Conservation (phyloP, 2,888 invertebrate genomes). For the Zaprionus bogoriensis region DNA sequence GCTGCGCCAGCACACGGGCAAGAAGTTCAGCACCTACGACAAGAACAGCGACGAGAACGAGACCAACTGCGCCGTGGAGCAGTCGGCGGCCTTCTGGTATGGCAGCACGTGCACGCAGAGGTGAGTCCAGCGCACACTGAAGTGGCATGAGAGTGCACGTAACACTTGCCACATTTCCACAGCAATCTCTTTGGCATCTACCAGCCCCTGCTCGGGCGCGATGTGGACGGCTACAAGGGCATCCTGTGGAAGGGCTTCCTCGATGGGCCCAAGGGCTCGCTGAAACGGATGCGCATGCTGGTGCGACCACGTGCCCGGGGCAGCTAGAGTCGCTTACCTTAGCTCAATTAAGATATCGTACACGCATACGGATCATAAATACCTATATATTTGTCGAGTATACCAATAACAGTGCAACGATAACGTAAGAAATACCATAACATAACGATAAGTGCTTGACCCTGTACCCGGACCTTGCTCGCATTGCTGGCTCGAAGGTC, state of each 20-base stretch:
- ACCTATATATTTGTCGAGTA: background rate
- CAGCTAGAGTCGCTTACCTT: background rate
- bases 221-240: constrained; percentile 54
- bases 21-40: constrained; percentile 61
- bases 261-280: constrained; percentile 63
- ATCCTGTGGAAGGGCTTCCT: constrained; percentile 65
- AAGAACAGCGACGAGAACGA: constrained; percentile 46
- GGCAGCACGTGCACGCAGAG: constrained; percentile 49
- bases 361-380: background rate
- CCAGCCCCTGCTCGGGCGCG: constrained; percentile 53
- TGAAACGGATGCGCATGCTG: constrained; percentile 54
- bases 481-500: background rate
- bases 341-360: background rate
- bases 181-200: constrained; percentile 66
- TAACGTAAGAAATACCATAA: too few relatives aligned
- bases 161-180: too few relatives aligned
- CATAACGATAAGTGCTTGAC: background rate
- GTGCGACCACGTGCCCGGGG: constrained; percentile 47
- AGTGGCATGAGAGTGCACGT: background rate
- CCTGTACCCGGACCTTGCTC: background rate
- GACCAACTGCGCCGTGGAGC: constrained; percentile 43
- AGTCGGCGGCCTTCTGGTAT: constrained; percentile 64
- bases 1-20: constrained; percentile 49
- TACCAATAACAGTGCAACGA: background rate
- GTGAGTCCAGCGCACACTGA: constrained; percentile 19